These are phyloP conservation scores for Drosophila santomea DNA, from an alignment of 1,140 invertebrate genomes.

Conservation along the genomic window DNA sequence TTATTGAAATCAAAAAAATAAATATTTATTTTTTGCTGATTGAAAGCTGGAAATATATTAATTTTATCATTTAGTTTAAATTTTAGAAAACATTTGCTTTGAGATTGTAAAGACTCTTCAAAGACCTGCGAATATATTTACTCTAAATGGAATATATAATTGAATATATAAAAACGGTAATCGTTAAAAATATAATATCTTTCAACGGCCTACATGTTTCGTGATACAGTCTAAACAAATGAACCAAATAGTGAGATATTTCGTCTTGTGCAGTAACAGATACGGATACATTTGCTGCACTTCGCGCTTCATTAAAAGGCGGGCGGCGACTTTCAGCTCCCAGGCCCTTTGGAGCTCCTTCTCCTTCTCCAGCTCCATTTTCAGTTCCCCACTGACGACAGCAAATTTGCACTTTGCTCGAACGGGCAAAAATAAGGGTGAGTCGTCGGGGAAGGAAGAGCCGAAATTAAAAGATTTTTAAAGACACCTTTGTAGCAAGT, in stretches of 20 bases:
- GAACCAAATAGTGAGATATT: constrained; percentile 13
- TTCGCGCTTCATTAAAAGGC: constrained; percentile 85
- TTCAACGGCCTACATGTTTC: not conserved
- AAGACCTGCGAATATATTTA: too few relatives aligned
- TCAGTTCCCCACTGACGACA: constrained; percentile 48
- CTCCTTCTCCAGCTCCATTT: constrained; percentile 31
- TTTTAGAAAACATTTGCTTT: too few relatives aligned
- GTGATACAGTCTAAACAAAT: not conserved
- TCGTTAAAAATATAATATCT: too few relatives aligned
- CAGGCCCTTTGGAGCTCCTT: constrained; percentile 10
- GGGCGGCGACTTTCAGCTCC: constrained; percentile 68
- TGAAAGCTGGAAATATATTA: too few relatives aligned
- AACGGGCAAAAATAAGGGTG: constrained; percentile 12
- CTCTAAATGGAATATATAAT: too few relatives aligned
- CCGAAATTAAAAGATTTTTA: constrained; percentile 82
- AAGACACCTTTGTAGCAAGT: constrained; percentile 82
- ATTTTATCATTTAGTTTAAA: too few relatives aligned
- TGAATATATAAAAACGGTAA: too few relatives aligned
- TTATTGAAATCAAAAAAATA: too few relatives aligned
- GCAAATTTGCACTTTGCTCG: constrained; percentile 74
- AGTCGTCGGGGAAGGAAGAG: constrained; percentile 47
- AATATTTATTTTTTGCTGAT: too few relatives aligned
- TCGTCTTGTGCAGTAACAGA: constrained; percentile 30
- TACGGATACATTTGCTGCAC: constrained; percentile 72
- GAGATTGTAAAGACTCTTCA: too few relatives aligned